Evolutionary conservation across 2,797 vertebrate genomes (phyloP).

Genomic region (Sebastes miniatus): DNA sequence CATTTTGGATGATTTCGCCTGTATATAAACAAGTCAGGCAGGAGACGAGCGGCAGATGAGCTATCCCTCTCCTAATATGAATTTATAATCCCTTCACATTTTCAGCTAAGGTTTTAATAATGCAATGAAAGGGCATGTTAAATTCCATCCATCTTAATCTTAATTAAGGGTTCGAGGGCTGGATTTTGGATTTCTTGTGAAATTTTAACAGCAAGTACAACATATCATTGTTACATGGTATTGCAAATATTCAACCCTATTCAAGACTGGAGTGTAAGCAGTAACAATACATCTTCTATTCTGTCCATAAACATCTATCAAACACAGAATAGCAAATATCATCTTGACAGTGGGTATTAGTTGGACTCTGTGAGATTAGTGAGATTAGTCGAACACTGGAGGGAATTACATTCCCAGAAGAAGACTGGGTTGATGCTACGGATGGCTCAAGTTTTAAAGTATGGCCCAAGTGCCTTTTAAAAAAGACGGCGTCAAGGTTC

Average conservation of each 20-base stretch:
- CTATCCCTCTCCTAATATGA: slow-evolving; percentile 5
- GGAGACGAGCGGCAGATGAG: slow-evolving; percentile 10
- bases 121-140: slow-evolving; percentile 12
- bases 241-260: neutral
- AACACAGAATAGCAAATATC: neutral
- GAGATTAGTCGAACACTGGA: slow-evolving; percentile 10
- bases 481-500: neutral
- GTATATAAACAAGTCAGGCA: slow-evolving; percentile 46
- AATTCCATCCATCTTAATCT: slow-evolving; percentile 24
- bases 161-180: slow-evolving; percentile 29
- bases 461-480: neutral
- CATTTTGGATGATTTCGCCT: slow-evolving; percentile 27
- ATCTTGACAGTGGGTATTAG: slow-evolving; percentile 27
- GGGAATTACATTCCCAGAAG: slow-evolving; percentile 3
- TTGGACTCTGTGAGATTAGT: slow-evolving; percentile 19
- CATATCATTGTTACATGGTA: neutral
- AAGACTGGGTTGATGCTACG: slow-evolving; percentile 1
- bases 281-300: neutral
- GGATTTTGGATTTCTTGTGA: slow-evolving; percentile 19
- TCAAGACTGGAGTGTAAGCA: neutral
- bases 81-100: slow-evolving; percentile 46
- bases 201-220: neutral
- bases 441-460: slow-evolving; percentile 15
- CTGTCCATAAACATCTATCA: neutral
- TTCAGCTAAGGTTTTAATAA: slow-evolving; percentile 43